A percentile compares a stretch with the other conserved stretches of the same genome.
Evolutionary conservation across 2,113 vertebrate species (phyloP).

Genomic region (Callionymus lyra): DNA sequence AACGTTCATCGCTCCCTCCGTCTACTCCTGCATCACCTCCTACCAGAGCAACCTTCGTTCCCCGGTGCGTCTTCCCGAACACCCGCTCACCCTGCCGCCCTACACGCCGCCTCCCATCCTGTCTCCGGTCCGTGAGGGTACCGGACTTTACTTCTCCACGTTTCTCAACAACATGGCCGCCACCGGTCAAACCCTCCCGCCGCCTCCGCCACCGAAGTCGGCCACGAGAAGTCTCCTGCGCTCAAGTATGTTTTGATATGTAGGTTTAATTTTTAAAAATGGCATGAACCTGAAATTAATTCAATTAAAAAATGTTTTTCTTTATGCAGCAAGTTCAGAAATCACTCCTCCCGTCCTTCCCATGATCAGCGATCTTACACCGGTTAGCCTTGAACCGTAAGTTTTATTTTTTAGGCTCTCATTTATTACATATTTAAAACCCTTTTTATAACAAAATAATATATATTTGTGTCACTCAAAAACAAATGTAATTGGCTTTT

Average conservation of each 20-base stretch:
- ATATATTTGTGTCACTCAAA: too few relatives aligned
- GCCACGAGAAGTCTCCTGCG: slow-evolving; percentile 80
- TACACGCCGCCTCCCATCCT: slow-evolving; percentile 97
- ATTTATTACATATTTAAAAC: neutral
- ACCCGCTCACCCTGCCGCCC: slow-evolving; percentile 80
- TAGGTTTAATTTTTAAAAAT: neutral
- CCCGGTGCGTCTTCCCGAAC: slow-evolving; percentile 82
- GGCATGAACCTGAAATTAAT: neutral
- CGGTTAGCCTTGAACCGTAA: slow-evolving; percentile 95
- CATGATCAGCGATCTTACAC: slow-evolving; percentile 79
- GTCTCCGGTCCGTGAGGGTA: slow-evolving; percentile 89
- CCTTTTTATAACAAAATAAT: too few relatives aligned
- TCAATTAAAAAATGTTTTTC: neutral
- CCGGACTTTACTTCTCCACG: slow-evolving; percentile 93
- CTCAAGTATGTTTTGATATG: slow-evolving; percentile 72
- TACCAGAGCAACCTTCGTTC: slow-evolving; percentile 97
- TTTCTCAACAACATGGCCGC: slow-evolving; percentile 80
- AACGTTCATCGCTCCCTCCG: slow-evolving; percentile 83
- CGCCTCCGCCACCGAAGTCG: slow-evolving; percentile 81
- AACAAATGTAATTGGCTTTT: too few relatives aligned
- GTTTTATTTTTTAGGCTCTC: slow-evolving; percentile 33
- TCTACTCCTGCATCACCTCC: slow-evolving; percentile 85
- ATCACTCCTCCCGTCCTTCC: slow-evolving; percentile 83
- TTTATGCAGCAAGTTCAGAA: slow-evolving; percentile 78
- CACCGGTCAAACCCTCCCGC: slow-evolving; percentile 74